A percentile compares a stretch with the other conserved stretches of the same genome.
phyloP scores from a whole-genome alignment of 2,113 vertebrate species.

The Melanotaenia duboulayi region DNA sequence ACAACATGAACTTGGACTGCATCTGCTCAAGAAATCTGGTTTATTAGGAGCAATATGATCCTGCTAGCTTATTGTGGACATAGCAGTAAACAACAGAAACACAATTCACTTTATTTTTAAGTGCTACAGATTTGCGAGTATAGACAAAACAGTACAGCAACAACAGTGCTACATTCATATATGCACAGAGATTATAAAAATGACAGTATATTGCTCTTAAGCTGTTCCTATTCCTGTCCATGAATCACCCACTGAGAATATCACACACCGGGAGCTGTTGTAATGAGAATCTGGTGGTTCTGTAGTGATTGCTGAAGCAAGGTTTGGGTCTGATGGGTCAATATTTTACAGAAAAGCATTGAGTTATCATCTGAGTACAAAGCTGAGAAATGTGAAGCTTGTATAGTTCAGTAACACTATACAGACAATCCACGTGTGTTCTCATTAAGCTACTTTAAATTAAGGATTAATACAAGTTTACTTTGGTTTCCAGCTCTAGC shows the following conservation, averaged over 20 bases:
- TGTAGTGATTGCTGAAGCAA: constrained; percentile 36
- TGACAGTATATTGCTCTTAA: constrained; percentile 78
- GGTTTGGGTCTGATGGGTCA: constrained; percentile 45
- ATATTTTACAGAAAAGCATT: constrained; percentile 60
- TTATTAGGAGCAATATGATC: constrained; percentile 81
- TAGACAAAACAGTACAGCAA: constrained; percentile 79
- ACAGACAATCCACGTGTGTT: constrained; percentile 51
- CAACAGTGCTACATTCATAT: constrained; percentile 81
- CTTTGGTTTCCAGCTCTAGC: constrained; percentile 81
- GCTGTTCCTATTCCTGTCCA: constrained; percentile 54
- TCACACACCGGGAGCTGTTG: constrained; percentile 42
- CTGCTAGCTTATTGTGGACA: constrained; percentile 80
- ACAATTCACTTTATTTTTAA: constrained; percentile 76
- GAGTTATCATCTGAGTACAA: constrained; percentile 56
- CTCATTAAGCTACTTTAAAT: constrained; percentile 56
- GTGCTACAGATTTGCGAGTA: constrained; percentile 81
- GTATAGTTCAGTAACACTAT: constrained; percentile 65
- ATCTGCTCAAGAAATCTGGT: constrained; percentile 73
- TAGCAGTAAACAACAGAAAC: constrained; percentile 81
- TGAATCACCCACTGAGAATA: constrained; percentile 26
- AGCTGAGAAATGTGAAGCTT: constrained; percentile 55
- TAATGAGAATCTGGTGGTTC: constrained; percentile 29
- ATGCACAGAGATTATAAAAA: constrained; percentile 74
- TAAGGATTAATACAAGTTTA: constrained; percentile 70
- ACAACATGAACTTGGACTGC: constrained; percentile 41